These are phyloP conservation scores for Scarus forsteni DNA, from an alignment of 2,797 vertebrate species.

Conservation along the genomic window DNA sequence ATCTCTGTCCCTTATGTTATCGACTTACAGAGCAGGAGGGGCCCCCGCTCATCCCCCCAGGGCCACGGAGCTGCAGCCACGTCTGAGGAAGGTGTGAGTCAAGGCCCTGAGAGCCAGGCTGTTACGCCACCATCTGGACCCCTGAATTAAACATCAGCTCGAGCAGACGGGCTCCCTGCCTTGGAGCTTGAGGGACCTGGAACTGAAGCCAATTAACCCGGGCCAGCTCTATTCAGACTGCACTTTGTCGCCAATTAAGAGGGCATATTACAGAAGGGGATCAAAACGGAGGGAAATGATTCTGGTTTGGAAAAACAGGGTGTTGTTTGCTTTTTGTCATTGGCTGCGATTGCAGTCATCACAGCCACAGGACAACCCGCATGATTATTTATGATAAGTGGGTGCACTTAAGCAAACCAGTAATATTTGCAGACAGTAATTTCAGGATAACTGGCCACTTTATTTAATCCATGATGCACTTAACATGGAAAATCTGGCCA, in stretches of 20 bases:
- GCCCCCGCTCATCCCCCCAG: constrained; percentile 26
- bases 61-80: constrained; percentile 38
- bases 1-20: constrained; percentile 50
- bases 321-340: constrained; percentile 28
- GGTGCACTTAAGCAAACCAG: not conserved
- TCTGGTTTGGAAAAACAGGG: constrained; percentile 16
- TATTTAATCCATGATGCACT: constrained; percentile 3
- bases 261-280: constrained; percentile 44
- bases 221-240: constrained; percentile 56
- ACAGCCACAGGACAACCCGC: constrained; percentile 21
- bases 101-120: constrained; percentile 62
- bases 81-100: constrained; percentile 68
- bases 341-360: constrained; percentile 30
- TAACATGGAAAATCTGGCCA: constrained; percentile 1
- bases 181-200: constrained; percentile 58
- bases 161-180: constrained; percentile 64
- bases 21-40: constrained; percentile 40
- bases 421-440: constrained; percentile 1
- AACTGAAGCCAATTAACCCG: constrained; percentile 75
- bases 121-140: constrained; percentile 77
- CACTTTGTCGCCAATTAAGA: constrained; percentile 69
- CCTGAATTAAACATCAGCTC: constrained; percentile 80
- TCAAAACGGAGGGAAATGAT: constrained; percentile 41
- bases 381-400: constrained; percentile 35
- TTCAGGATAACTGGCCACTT: not conserved